Percentiles rank a stretch among this genome's conserved stretches.
These are phyloP conservation scores for Clarias macrocephalus DNA, from an alignment of 2,113 vertebrate species.

Conservation along the genomic window DNA sequence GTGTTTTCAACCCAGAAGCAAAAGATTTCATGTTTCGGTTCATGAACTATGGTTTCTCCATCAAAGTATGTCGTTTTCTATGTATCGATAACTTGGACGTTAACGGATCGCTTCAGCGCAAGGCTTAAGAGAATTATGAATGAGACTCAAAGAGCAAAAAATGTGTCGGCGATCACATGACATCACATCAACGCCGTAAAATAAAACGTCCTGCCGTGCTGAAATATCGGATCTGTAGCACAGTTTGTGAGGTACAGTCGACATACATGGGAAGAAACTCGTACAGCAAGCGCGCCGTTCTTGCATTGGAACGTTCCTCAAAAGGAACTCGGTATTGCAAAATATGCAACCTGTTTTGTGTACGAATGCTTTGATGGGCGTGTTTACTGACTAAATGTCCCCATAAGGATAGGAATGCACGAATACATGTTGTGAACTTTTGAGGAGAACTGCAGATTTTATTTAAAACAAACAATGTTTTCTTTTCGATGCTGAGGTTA, in stretches of 20 bases:
- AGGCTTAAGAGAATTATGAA: neutral
- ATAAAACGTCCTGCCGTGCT: neutral
- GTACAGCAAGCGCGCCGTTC: neutral
- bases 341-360: neutral
- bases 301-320: neutral
- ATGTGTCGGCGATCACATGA: no score
- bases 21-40: neutral
- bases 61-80: neutral
- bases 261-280: neutral
- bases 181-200: neutral
- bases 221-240: neutral
- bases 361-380: neutral
- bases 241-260: neutral
- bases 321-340: neutral
- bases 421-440: neutral
- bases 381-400: neutral
- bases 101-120: neutral
- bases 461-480: neutral
- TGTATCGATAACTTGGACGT: no score
- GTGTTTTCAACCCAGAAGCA: neutral
- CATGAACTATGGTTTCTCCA: no score
- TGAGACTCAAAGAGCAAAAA: no score
- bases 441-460: neutral
- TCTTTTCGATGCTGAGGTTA: neutral
- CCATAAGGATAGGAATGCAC: neutral